Conservation (phyloP, 2,113 vertebrate genomes). For the Hydropotes inermis region DNA sequence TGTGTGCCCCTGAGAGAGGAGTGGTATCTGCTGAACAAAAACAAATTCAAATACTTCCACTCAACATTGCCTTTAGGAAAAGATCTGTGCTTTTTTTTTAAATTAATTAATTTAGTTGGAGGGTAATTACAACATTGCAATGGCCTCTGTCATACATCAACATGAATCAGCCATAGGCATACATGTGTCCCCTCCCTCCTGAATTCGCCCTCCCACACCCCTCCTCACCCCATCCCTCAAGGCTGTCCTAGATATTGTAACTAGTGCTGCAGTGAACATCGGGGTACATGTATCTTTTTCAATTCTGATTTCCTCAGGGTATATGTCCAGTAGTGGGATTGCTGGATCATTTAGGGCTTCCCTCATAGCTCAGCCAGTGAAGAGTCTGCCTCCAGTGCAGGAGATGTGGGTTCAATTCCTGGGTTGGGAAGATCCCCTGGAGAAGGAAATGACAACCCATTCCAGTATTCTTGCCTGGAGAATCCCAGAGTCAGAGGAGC, state of each 20-base stretch:
- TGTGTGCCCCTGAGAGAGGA: rapidly evolving
- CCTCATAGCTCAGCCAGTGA: not conserved
- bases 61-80: not conserved
- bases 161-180: not conserved
- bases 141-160: not conserved
- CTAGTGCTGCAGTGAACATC: not conserved
- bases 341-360: not conserved
- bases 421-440: not conserved
- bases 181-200: not conserved
- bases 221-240: not conserved
- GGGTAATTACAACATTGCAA: not conserved
- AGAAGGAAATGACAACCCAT: not conserved
- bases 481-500: not conserved
- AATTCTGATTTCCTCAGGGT: not conserved
- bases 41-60: not conserved
- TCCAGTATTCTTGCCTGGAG: not conserved
- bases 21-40: too few relatives aligned
- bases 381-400: not conserved
- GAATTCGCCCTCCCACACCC: not conserved
- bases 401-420: not conserved
- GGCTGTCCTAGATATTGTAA: not conserved
- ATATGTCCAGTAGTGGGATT: not conserved
- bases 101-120: not conserved
- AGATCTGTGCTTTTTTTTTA: not conserved
- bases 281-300: not conserved